phyloP scores from a whole-genome alignment of 2,113 vertebrate genomes.

The Nerophis ophidion region DNA sequence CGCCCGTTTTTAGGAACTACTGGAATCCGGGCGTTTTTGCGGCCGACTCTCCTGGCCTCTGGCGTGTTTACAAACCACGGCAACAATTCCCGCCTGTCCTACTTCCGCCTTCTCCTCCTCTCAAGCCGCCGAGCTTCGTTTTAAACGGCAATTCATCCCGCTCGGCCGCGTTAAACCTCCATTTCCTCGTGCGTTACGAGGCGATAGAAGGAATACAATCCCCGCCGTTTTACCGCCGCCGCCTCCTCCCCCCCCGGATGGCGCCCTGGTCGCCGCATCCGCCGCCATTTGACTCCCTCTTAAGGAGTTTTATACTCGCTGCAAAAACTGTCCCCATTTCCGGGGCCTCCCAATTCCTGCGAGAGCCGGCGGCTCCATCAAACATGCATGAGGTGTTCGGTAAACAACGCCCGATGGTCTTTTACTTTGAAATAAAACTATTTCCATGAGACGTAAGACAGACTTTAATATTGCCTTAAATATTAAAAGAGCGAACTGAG shows the following conservation, averaged over 20 bases:
- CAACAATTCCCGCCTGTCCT: constrained; percentile 50
- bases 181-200: constrained; percentile 72
- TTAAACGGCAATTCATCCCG: constrained; percentile 70
- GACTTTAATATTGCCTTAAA: constrained; percentile 84
- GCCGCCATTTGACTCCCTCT: constrained; percentile 68
- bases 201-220: constrained; percentile 71
- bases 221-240: constrained; percentile 57
- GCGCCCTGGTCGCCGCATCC: constrained; percentile 58
- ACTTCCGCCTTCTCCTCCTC: constrained; percentile 37
- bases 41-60: constrained; percentile 60
- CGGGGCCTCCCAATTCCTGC: constrained; percentile 70
- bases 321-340: constrained; percentile 75
- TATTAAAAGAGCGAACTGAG: constrained; percentile 81
- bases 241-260: constrained; percentile 34
- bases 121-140: constrained; percentile 64
- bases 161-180: constrained; percentile 69
- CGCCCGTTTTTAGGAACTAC: constrained; percentile 46
- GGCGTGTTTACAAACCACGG: constrained; percentile 53
- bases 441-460: constrained; percentile 74
- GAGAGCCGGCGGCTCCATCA: constrained; percentile 71
- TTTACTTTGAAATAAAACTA: constrained; percentile 81
- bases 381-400: constrained; percentile 80
- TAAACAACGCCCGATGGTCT: constrained; percentile 82
- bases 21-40: constrained; percentile 48
- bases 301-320: constrained; percentile 74